Conservation (phyloP, 1,140 invertebrate genomes). For the Drosophila triauraria region DNA sequence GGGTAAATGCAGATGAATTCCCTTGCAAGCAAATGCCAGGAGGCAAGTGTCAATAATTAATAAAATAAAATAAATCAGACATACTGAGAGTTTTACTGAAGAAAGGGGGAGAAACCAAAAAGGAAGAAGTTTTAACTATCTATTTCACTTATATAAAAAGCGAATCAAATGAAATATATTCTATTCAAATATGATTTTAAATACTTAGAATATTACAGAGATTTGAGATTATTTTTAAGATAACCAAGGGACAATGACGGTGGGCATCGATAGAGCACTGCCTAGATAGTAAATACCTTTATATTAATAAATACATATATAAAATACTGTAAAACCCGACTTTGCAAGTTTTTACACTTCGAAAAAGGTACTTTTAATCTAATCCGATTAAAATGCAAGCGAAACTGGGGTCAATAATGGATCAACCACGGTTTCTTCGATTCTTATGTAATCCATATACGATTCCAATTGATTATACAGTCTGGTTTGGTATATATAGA, state of each 20-base stretch:
- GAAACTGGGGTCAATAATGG: background rate
- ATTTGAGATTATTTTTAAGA: background rate
- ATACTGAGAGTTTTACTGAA: background rate
- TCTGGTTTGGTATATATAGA: background rate
- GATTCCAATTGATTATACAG: background rate
- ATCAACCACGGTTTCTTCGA: background rate
- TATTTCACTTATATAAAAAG: background rate
- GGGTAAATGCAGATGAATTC: background rate
- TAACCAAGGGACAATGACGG: background rate
- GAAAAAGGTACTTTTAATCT: too few species aligned
- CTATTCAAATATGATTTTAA: too few species aligned
- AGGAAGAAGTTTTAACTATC: constrained; percentile 4
- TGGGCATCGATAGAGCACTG: too few species aligned
- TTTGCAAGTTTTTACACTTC: too few species aligned
- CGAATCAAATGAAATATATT: too few species aligned
- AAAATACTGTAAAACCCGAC: too few species aligned
- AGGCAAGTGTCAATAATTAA: background rate
- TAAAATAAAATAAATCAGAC: background rate
- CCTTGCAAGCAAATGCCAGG: constrained; percentile 5
- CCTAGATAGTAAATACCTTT: background rate
- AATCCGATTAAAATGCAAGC: background rate
- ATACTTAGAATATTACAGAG: background rate
- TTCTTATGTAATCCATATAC: background rate
- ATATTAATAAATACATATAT: too few species aligned
- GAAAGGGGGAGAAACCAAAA: background rate